Evolutionary conservation across 1,140 invertebrate genomes (phyloP).

Genomic region (Physella acuta): DNA sequence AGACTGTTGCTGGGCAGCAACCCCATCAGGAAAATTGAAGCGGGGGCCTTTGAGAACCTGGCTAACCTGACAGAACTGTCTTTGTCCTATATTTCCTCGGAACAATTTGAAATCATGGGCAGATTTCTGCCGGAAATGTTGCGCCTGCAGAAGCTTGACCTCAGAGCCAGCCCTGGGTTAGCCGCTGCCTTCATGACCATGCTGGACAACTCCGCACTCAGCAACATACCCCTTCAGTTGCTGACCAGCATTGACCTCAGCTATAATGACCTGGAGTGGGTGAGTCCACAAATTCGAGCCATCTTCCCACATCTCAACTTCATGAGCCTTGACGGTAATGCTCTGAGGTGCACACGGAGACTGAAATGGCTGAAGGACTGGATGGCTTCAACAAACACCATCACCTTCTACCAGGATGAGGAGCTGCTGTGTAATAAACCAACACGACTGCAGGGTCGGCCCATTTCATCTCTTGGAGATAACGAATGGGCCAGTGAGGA

Average conservation of each 20-base stretch:
- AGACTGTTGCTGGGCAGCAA: constrained; percentile 61
- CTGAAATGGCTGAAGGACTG: constrained; percentile 59
- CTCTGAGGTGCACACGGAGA: constrained; percentile 57
- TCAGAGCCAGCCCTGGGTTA: constrained; percentile 73
- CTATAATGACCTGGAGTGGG: constrained; percentile 66
- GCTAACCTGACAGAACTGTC: constrained; percentile 66
- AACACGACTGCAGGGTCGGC: constrained; percentile 31
- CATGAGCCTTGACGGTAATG: constrained; percentile 60
- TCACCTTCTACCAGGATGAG: constrained; percentile 44
- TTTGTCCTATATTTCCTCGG: constrained; percentile 63
- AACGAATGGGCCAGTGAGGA: constrained; percentile 28
- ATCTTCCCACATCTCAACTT: constrained; percentile 69
- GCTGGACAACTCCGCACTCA: constrained; percentile 13
- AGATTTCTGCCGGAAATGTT: constrained; percentile 50
- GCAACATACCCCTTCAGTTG: background rate
- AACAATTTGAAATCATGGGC: constrained; percentile 51
- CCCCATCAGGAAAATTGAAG: constrained; percentile 46
- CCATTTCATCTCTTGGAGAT: constrained; percentile 26
- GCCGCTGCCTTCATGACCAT: constrained; percentile 68
- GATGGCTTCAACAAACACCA: constrained; percentile 46
- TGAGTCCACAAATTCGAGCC: constrained; percentile 71
- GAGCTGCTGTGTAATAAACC: constrained; percentile 43
- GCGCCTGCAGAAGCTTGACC: constrained; percentile 70
- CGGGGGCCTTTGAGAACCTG: constrained; percentile 53
- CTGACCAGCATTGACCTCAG: constrained; percentile 67